Conservation (phyloP, 2,113 vertebrate genomes). For the Oreochromis aureus region DNA sequence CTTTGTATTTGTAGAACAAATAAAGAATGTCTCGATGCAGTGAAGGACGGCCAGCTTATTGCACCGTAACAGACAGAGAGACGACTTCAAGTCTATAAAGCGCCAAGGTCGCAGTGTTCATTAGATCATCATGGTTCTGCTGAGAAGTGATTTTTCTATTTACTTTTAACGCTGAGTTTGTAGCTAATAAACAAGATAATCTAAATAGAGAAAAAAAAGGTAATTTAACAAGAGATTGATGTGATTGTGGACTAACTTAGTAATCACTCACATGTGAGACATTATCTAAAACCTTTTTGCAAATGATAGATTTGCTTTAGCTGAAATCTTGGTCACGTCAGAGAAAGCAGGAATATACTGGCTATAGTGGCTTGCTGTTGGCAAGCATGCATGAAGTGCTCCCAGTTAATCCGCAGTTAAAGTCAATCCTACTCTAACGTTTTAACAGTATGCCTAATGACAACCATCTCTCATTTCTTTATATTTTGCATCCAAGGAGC, state of each 20-base stretch:
- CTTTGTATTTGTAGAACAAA: constrained; percentile 34
- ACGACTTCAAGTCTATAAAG: background rate
- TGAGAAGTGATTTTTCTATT: background rate
- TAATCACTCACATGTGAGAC: background rate
- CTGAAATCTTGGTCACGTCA: background rate
- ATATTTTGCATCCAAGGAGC: background rate
- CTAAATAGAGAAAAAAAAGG: background rate
- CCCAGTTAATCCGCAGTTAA: constrained; percentile 15
- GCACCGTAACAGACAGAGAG: background rate
- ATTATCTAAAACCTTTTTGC: background rate
- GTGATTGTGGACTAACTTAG: background rate
- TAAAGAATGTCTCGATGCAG: constrained; percentile 29
- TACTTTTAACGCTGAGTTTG: background rate
- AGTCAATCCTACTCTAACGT: background rate
- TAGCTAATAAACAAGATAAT: background rate
- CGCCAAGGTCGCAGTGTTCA: background rate
- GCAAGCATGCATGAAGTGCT: background rate
- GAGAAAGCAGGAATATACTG: background rate
- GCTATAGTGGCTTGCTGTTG: background rate
- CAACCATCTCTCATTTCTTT: background rate
- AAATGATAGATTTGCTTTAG: background rate
- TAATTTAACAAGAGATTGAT: background rate
- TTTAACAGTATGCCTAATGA: background rate
- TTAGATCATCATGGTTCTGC: background rate
- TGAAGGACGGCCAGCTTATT: background rate